phyloP scores from a whole-genome alignment of 2,113 vertebrate genomes.

The Gymnorhina tibicen region DNA sequence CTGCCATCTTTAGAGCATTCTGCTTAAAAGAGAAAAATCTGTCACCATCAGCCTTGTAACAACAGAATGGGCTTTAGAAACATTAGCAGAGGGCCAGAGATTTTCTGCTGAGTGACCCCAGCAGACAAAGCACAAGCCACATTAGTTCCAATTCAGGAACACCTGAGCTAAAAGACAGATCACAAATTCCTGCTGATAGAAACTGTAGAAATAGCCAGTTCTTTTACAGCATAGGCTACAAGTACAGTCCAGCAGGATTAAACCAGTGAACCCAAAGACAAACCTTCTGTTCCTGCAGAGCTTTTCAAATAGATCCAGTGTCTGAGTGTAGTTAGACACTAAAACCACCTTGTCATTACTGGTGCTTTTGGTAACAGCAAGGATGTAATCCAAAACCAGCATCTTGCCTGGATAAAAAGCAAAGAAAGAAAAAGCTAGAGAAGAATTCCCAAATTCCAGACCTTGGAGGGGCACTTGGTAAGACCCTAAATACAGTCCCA shows the following conservation, averaged over 20 bases:
- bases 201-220: not conserved
- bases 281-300: conserved; percentile 90
- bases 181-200: not conserved
- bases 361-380: conserved; percentile 88
- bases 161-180: not conserved
- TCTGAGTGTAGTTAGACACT: conserved; percentile 98
- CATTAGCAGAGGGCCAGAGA: not conserved
- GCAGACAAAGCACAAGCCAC: not conserved
- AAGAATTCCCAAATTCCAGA: not conserved
- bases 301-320: conserved; percentile 95
- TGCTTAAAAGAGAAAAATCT: not conserved
- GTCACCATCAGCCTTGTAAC: not conserved
- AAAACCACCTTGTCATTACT: conserved; percentile 93
- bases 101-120: not conserved
- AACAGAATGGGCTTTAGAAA: not conserved
- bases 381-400: conserved; percentile 93
- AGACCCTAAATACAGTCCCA: not conserved
- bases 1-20: not conserved
- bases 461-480: not conserved
- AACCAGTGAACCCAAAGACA: not conserved
- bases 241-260: not conserved
- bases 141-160: not conserved
- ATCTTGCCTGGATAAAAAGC: conserved; percentile 83
- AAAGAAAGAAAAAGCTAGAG: conserved; percentile 1
- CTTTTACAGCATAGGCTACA: not conserved